Evolutionary conservation across 1,140 invertebrate genomes (phyloP), one percentile per base, ranked within the genome.

Genomic region (Anastrepha ludens): DNA sequence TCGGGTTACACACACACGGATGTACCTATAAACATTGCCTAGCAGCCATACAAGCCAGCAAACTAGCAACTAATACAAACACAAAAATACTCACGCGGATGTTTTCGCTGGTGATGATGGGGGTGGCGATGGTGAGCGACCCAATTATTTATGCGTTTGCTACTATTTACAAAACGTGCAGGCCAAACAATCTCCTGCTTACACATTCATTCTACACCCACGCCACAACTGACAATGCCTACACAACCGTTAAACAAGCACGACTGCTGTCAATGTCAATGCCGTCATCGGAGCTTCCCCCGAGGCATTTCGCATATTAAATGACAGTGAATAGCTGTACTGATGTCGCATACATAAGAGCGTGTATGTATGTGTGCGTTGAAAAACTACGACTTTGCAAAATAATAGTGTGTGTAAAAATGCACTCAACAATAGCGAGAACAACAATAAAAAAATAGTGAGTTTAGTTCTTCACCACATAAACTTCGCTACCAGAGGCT

Each of bases 81-180:
- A 6, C 20, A 7, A 8, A 20, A 64, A 20, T 7, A 44, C 67
- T 74, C 41, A n/a, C 1, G 1, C 13, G 15, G 17, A 47, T 17
- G 15, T 41, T 39, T 3, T 29, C 20, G 67, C 13, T 47, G 67
- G 15, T 74, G 41, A 3, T 44, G 65, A 2, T 15, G 8, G 20
- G 41, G 65, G 8, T 29, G 8, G 9, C 39, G 65, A 39, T 67
- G 39, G 67, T 13, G 67, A 44, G 67, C 67, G 4, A 44, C 13
- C 15, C 67, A 74, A 74, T 74, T 74, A 74, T 74, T 74, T 74
- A 74, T 74, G 15, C 67, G 67, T 74, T 74, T 74, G 67, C 41
- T 17, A 41, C 67, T 74, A 74, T 74, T 47, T 47, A 41, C 67
- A 74, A 74, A 74, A 74, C 67, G 67, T 74, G 67, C 67, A 41